A percentile compares a stretch with the other conserved stretches of the same genome.
These are phyloP conservation scores for Leucoraja erinaceus DNA, from an alignment of 2,113 vertebrate species.

Conservation along the genomic window DNA sequence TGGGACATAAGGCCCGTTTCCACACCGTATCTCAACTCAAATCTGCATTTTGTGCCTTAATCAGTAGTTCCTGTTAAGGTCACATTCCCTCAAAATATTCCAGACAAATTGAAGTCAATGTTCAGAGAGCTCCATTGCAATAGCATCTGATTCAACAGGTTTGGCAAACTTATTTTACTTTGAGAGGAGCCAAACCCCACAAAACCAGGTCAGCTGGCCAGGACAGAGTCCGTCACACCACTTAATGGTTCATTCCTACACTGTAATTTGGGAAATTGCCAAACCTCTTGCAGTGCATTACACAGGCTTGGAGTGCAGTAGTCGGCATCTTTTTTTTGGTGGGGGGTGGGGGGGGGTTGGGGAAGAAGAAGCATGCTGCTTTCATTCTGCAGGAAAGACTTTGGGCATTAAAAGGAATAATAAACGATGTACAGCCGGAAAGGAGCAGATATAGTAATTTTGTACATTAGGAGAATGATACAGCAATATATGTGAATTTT, in stretches of 20 bases:
- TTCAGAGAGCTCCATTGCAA: not conserved
- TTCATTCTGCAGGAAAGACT: conserved; percentile 23
- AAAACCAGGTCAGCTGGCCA: not conserved
- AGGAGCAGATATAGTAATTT: conserved; percentile 36
- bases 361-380: not conserved
- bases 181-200: not conserved
- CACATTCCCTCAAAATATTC: not conserved
- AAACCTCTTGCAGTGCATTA: not conserved
- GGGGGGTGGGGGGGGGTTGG: not conserved
- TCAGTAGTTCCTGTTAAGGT: conserved; percentile 6
- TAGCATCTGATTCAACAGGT: not conserved
- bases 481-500: conserved; percentile 40
- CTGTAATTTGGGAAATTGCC: conserved; percentile 4
- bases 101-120: conserved; percentile 3
- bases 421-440: conserved; percentile 34
- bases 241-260: not conserved
- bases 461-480: conserved; percentile 42
- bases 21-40: too few relatives aligned
- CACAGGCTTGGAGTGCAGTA: conserved; percentile 36
- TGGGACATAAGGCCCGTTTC: too few relatives aligned
- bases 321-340: conserved; percentile 40
- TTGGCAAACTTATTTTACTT: not conserved
- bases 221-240: not conserved
- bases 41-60: not conserved
- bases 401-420: conserved; percentile 20